These are phyloP conservation scores for Clarias fuscus DNA, from an alignment of 2,797 vertebrate species.

Conservation along the genomic window DNA sequence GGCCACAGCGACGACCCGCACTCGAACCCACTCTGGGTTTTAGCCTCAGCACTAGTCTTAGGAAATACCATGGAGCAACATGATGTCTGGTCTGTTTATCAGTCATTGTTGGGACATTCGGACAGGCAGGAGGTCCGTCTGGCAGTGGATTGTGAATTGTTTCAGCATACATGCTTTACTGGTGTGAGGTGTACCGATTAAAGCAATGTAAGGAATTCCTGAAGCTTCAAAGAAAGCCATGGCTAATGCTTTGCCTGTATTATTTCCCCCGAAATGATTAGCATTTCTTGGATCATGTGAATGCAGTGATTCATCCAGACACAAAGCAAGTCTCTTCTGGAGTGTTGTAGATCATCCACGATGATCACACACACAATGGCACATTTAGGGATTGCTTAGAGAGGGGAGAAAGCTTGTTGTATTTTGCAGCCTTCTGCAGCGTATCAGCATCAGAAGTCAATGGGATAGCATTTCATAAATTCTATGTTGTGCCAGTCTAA, in stretches of 20 bases:
- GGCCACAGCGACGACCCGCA: not conserved
- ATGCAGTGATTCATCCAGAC: constrained; percentile 30
- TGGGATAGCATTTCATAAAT: not conserved
- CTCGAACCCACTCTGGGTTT: constrained; percentile 21
- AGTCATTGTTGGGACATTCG: not conserved
- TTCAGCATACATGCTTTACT: not conserved
- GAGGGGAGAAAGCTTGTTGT: not conserved
- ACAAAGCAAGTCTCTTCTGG: constrained; percentile 22
- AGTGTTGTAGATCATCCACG: constrained; percentile 15
- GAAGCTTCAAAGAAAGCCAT: not conserved
- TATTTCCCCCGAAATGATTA: constrained; percentile 16
- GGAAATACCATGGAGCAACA: not conserved
- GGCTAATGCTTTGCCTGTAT: not conserved
- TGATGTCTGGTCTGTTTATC: not conserved
- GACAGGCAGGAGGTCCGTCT: not conserved
- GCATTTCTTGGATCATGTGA: constrained; percentile 25
- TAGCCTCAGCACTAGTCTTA: not conserved
- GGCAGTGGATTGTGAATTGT: not conserved
- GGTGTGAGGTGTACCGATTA: not conserved
- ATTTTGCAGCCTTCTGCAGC: not conserved
- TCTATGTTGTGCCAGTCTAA: not conserved
- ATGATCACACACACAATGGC: constrained; percentile 21
- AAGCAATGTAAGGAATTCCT: not conserved
- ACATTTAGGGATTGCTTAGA: constrained; percentile 14
- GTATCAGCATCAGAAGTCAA: not conserved